Percentiles rank a stretch among this genome's conserved stretches.
These are phyloP conservation scores for Collichthys lucidus DNA, from an alignment of 2,113 vertebrate genomes.

Conservation along the genomic window DNA sequence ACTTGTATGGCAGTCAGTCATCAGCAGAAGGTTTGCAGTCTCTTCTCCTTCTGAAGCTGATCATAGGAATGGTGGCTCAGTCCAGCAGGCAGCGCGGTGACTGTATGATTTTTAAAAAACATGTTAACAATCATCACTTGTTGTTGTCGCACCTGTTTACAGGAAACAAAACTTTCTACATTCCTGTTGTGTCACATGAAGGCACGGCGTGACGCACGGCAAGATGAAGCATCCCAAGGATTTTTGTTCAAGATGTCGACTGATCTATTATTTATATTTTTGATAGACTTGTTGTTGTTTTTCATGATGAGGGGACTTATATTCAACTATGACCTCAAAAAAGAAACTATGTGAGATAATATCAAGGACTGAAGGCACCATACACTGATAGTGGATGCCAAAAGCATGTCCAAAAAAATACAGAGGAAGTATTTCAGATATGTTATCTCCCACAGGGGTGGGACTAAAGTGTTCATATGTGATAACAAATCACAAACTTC, in stretches of 20 bases:
- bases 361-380: slow-evolving; percentile 5
- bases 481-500: slow-evolving; percentile 21
- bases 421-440: slow-evolving; percentile 53
- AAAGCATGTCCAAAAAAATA: background rate
- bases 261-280: background rate
- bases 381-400: background rate
- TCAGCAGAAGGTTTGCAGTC: background rate
- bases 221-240: background rate
- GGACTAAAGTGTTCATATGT: background rate
- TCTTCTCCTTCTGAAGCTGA: background rate
- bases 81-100: background rate
- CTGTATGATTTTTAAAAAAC: background rate
- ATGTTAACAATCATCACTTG: slow-evolving; percentile 2
- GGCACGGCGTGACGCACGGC: background rate
- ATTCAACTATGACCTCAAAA: background rate
- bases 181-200: slow-evolving; percentile 64
- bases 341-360: slow-evolving; percentile 8
- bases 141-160: slow-evolving; percentile 11
- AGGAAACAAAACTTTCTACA: slow-evolving; percentile 61
- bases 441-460: slow-evolving; percentile 31
- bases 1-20: background rate
- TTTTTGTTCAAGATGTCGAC: background rate
- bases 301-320: background rate
- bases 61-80: background rate
- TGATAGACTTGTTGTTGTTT: background rate